Evolutionary conservation across 1,140 invertebrate genomes (phyloP), one percentile per base, ranked within the genome.

Genomic region (Megalopta genalis): DNA sequence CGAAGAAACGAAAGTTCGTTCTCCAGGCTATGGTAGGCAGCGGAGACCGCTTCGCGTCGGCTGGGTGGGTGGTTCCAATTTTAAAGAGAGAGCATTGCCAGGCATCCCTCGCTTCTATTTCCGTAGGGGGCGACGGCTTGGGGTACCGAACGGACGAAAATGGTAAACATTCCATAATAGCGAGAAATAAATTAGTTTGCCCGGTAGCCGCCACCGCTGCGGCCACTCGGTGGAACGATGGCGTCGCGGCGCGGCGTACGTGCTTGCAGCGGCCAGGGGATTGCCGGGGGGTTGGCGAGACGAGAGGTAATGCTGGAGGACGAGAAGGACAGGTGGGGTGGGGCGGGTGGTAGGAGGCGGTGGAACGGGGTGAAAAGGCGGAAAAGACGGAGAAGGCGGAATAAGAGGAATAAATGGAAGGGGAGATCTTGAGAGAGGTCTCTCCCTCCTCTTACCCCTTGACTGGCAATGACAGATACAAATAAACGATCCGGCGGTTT

Each of bases 381-480:
- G 60, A 57, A 37, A 27, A 63, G 63, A 60, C 70, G 72, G 27
- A 83, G 77, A 62, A 82, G 49, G 73, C 82, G 79, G 76, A 85
- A 86, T 78, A 78, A 83, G 78, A 83, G 76, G 71, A 82, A 83
- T 78, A 72, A 86, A 85, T 83, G 79, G 80, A 83, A 79, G 81
- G 71, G 85, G 76, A 46, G 65, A 79, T 73, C 79, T 67, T 72
- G 82, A 80, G 63, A 84, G 80, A 70, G 80, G 75, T 67, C 69
- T 83, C 79, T 83, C 67, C 77, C 85, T 72, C 83, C 75, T 69
- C 64, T 79, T 76, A 46, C 77, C 84, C 86, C 83, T 83, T 85
- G 87, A 87, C 86, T 89, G 86, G 90, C 91, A 92, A 92, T 92
- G 91, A 92, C 91, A 92, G 91, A 92, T 92, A 92, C 91, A 92